phyloP scores from a whole-genome alignment of 2,113 vertebrate species.

The Formicarius rufipectus region DNA sequence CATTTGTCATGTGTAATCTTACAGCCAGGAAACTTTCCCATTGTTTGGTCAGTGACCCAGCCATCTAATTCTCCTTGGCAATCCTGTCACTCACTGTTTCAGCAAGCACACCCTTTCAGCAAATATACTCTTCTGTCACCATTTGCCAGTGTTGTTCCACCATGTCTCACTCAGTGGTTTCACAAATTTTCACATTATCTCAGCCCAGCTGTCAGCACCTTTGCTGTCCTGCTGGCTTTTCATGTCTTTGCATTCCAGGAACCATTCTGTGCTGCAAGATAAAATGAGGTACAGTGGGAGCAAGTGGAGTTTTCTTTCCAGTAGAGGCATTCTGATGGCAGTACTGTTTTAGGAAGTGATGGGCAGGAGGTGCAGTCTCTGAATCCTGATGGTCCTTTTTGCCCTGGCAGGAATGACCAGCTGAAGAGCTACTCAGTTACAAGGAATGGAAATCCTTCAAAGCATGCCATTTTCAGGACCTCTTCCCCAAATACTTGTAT shows the following conservation, averaged over 20 bases:
- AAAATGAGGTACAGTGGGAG: not conserved
- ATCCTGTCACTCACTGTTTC: not conserved
- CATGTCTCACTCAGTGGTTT: not conserved
- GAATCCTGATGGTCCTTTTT: not conserved
- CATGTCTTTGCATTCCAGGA: not conserved
- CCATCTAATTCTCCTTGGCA: not conserved
- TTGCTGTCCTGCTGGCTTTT: not conserved
- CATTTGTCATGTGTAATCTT: not conserved
- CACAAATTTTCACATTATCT: not conserved
- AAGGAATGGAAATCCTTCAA: not conserved
- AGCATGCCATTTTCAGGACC: no score
- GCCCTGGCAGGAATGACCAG: not conserved
- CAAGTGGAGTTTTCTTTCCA: not conserved
- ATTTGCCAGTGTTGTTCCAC: not conserved
- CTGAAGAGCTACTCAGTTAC: not conserved
- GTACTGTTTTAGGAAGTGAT: no score
- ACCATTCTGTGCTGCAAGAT: accelerated
- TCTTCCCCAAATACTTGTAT: not conserved
- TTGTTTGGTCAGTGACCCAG: conserved; percentile 13
- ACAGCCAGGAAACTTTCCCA: not conserved
- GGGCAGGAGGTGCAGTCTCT: not conserved
- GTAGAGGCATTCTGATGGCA: not conserved
- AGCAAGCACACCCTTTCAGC: not conserved
- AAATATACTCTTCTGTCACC: not conserved
- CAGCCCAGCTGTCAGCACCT: not conserved